Base-by-base conservation (phyloP, 2,113 vertebrate species). In the Phodopus roborovskii region DNA sequence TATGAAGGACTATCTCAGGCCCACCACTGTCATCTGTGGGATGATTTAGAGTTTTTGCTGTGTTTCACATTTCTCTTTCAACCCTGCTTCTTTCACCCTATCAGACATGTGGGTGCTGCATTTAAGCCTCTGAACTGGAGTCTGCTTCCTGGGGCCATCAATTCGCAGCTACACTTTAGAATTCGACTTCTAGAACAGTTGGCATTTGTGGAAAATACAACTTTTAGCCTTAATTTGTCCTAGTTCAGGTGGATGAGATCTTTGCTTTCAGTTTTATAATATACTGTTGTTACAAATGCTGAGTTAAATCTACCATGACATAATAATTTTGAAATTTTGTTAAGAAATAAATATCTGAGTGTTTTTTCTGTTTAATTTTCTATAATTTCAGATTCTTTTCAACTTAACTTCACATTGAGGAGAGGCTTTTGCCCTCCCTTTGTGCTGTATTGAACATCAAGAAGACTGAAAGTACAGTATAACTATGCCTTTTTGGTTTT, bases 271-370 rank as follows among this genome's bases (percentile, higher is more conserved):
- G 39, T 79, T 50, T 70, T 74, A 60, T 68, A 89, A 78, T 78
- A 92, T 12, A 9, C 28, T 75, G 82, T 75, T 33, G 58, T 62
- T 10, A 28, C 77, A 53, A 82, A 74, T 86, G 60, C 58, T 56
- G 7, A 92, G 17, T 26, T 50, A 11, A 68, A 89, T 62, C 62
- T 88, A 58, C 17, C 45, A 6, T n/a, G 33, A 39, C 36, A 94
- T 20, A 58, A 58, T n/a, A 19, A 71, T 71, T 71, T 95, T 93
- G 45, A 83, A 90, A 75, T 30, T 50, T 53, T 28, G 74, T 39
- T 82, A 66, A 91, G 83, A 45, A 92, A 79, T 96, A 62, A 94
- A 82, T 42, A 68, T 82, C 24, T 73, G 15, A 92, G 24, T 56
- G n/a, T n/a, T n/a, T 93, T 97, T 83, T 71, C n/a, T 30, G 1